Base-by-base conservation (phyloP, 2,888 invertebrate genomes). In the Plagodis pulveraria region DNA sequence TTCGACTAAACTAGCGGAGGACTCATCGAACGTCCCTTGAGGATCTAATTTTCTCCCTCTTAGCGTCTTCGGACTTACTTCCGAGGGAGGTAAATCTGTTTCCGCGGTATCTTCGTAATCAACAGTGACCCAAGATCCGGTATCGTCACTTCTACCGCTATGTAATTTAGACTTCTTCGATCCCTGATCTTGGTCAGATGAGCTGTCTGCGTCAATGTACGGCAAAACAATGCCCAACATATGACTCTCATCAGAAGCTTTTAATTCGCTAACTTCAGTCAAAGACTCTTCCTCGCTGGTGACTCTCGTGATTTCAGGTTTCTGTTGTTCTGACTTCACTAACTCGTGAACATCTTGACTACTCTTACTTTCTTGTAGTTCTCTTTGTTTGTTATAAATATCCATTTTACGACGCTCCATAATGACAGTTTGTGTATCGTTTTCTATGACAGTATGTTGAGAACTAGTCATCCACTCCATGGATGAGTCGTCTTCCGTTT, bases 251-350 rank as follows among this genome's bases (percentile, higher is more conserved):
- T 92, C 93, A n/a, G 91, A 91, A 54, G 87, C 86, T 78, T 94
- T 95, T 40, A 94, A 75, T 47, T 95, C 95, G 70, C 94, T 95
- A 0, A 94, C 94, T 82, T 95, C 95, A 0, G 95, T 95, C 64
- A 95, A 84, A 6, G 95, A 95, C 73, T 96, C 96, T 73, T 96
- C 95, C 73, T 94, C 95, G 69, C 95, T 95, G 5, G 94, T 94
- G 62, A 94, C 87, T 54, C 93, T 84, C 5, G 80, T 91, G 0
- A 93, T 88, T 66, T 91, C 93, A 0, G 93, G 89, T 70, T 90
- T 92, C 57, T 87, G 91, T 34, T 87, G 91, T 34, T 91, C 88
- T 0, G 86, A 86, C 42, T 74, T 67, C 6, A 84, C 72, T 58
- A 85, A 70, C 52, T 77, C 83, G 57, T 84, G 80, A n/a, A 88